phyloP scores from a whole-genome alignment of 2,113 vertebrate genomes.

The Platysteira castanea region DNA sequence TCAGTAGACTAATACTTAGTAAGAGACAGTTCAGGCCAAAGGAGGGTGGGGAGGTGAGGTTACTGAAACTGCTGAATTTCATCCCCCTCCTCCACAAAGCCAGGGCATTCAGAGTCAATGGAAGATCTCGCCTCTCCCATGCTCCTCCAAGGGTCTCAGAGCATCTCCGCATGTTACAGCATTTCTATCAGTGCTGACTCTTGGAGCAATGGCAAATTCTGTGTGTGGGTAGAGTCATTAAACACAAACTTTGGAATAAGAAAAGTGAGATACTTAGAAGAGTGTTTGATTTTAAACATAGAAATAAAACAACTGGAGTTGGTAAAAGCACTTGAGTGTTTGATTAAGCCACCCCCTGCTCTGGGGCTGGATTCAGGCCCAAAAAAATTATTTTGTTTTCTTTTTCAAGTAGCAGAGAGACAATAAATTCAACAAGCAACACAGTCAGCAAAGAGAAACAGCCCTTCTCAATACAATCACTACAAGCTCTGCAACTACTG shows the following conservation, averaged over 20 bases:
- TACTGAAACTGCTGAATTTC: not conserved
- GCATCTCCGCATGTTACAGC: not conserved
- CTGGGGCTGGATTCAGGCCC: not conserved
- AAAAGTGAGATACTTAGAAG: not conserved
- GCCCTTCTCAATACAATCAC: not conserved
- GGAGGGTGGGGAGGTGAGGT: not conserved
- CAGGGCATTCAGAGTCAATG: accelerated
- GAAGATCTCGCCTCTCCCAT: not conserved
- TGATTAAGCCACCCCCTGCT: not conserved
- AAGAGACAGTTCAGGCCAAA: not conserved
- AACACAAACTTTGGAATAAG: not conserved
- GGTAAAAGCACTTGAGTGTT: not conserved
- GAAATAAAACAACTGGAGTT: not conserved
- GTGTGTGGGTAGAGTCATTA: not conserved
- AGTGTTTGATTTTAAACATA: not conserved
- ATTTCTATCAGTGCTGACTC: not conserved
- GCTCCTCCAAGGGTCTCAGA: not conserved
- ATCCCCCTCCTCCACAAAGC: not conserved
- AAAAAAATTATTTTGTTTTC: not conserved
- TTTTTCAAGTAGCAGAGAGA: not conserved
- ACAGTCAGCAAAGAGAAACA: not conserved
- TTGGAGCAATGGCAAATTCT: not conserved
- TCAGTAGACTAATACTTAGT: not conserved
- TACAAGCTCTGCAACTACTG: not conserved
- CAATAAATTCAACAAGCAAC: not conserved